A percentile compares a stretch with the other conserved stretches of the same genome.
Evolutionary conservation across 1,140 invertebrate species (phyloP).

Genomic region (Drosophila serrata): DNA sequence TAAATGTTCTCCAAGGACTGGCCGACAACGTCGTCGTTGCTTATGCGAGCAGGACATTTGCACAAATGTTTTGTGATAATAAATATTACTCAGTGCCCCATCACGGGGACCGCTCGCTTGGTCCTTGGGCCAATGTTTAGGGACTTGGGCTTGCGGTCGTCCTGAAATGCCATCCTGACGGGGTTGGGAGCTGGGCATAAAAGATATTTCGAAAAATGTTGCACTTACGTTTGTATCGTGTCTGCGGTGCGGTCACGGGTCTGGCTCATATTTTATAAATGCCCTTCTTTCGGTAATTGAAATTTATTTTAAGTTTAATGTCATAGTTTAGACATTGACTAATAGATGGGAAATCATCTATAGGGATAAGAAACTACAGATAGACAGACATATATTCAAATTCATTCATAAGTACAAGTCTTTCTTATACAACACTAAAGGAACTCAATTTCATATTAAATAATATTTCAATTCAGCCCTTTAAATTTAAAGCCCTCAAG

Average conservation of each 20-base stretch:
- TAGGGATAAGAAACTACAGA: neutral
- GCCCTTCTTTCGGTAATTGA: conserved; percentile 59
- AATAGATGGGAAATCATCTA: conserved; percentile 36
- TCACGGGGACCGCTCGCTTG: conserved; percentile 49
- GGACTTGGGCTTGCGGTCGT: conserved; percentile 42
- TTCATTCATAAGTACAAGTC: neutral
- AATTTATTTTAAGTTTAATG: conserved; percentile 71
- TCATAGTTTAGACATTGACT: conserved; percentile 27
- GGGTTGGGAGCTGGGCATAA: neutral
- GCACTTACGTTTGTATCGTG: conserved; percentile 68
- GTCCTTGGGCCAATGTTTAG: conserved; percentile 45
- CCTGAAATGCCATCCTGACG: conserved; percentile 22
- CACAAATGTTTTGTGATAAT: conserved; percentile 84
- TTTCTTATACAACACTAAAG: neutral
- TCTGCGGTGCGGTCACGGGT: conserved; percentile 40
- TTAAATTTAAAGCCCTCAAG: neutral
- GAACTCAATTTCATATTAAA: neutral
- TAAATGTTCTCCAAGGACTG: conserved; percentile 83
- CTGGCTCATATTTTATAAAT: conserved; percentile 48
- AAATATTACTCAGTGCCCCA: conserved; percentile 81
- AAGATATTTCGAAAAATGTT: conserved; percentile 57
- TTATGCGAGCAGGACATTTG: conserved; percentile 81
- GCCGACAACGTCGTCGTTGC: conserved; percentile 76
- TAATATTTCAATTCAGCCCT: neutral
- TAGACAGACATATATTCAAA: neutral